Evolutionary conservation across 2,113 vertebrate genomes (phyloP).

Genomic region (Cyanoramphus novaezelandiae): DNA sequence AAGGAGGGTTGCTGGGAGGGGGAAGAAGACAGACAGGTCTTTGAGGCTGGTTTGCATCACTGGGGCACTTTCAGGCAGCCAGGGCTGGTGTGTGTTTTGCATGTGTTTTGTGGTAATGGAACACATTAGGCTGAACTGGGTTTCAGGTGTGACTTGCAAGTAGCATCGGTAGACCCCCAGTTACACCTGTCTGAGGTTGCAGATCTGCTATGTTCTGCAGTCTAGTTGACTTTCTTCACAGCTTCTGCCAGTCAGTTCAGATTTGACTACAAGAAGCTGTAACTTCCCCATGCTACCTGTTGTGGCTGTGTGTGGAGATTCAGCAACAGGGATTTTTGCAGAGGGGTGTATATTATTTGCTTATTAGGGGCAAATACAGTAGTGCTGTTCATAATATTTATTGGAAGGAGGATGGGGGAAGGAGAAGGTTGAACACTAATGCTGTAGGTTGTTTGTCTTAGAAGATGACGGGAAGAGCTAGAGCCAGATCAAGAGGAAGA

Average conservation of each 20-base stretch:
- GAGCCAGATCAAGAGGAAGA: slow-evolving; percentile 82
- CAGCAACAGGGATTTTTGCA: not conserved
- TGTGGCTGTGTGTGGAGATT: not conserved
- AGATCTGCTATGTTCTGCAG: rapidly evolving
- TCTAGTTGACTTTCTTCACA: rapidly evolving
- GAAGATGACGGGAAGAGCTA: slow-evolving; percentile 84
- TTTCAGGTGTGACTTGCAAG: rapidly evolving
- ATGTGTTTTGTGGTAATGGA: rapidly evolving
- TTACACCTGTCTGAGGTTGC: rapidly evolving
- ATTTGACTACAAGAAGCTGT: not conserved
- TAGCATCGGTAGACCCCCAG: rapidly evolving
- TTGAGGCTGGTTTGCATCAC: rapidly evolving
- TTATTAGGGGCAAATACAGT: rapidly evolving
- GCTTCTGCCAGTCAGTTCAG: rapidly evolving
- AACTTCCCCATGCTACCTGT: rapidly evolving
- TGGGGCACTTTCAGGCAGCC: rapidly evolving
- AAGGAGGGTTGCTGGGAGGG: rapidly evolving
- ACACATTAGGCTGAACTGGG: rapidly evolving
- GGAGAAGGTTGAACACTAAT: not conserved
- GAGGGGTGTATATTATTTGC: not conserved
- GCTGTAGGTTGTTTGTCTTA: not conserved
- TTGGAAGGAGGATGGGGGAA: not conserved
- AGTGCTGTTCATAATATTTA: not conserved
- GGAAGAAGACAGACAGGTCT: rapidly evolving
- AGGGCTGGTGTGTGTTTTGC: rapidly evolving